Evolutionary conservation across 2,888 invertebrate species (phyloP).

Genomic region (Standfussiana lucernea): DNA sequence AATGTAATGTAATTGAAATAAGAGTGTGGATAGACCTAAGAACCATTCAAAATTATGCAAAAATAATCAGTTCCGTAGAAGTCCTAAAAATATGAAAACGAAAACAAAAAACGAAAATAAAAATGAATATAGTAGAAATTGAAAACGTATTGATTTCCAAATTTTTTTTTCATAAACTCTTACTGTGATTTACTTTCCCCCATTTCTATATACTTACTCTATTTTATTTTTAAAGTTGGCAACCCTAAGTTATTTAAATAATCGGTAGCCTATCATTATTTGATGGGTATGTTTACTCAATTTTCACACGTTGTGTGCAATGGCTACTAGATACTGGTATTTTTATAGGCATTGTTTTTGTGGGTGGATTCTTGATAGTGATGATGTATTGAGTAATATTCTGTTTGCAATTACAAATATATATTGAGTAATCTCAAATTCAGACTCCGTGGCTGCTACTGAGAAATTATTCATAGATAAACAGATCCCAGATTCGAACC

Average conservation of each 20-base stretch:
- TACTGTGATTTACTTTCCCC: not conserved
- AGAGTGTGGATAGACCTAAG: not conserved
- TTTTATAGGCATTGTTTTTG: slow-evolving; percentile 36
- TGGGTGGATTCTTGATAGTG: not conserved
- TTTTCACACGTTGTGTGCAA: slow-evolving; percentile 52
- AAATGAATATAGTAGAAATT: no score
- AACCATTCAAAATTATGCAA: not conserved
- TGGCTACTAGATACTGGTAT: slow-evolving; percentile 29
- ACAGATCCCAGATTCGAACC: no score
- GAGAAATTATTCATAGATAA: not conserved
- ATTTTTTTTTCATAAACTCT: not conserved
- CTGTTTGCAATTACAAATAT: slow-evolving; percentile 3
- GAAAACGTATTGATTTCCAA: not conserved
- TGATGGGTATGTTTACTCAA: slow-evolving; percentile 44
- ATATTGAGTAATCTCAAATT: slow-evolving; percentile 1
- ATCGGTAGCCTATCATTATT: slow-evolving; percentile 50
- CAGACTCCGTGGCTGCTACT: not conserved
- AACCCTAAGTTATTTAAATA: slow-evolving; percentile 21
- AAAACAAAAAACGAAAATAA: no score
- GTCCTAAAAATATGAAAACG: not conserved
- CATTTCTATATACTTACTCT: no score
- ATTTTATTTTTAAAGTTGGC: not conserved
- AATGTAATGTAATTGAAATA: no score
- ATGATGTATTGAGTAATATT: slow-evolving; percentile 31
- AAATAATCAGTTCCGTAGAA: not conserved